phyloP scores from a whole-genome alignment of 2,113 vertebrate genomes.

The Pomatostomus ruficeps region DNA sequence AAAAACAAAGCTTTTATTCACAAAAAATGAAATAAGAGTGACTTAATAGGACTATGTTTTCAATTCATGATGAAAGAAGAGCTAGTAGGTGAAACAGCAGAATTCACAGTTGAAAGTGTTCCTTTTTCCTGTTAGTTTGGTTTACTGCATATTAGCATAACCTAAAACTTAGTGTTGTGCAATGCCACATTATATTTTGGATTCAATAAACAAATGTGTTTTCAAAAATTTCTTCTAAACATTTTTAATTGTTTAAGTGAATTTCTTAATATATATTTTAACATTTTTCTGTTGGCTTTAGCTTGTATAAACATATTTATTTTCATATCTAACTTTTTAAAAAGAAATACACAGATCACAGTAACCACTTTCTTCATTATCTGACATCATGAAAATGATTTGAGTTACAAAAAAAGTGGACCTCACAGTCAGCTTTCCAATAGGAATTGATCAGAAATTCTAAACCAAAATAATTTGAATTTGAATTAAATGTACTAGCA shows the following conservation, averaged over 20 bases:
- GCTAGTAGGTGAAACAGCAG: background rate
- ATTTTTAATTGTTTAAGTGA: background rate
- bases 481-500: background rate
- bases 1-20: background rate
- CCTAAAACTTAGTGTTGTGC: background rate
- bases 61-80: background rate
- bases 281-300: background rate
- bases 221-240: accelerated
- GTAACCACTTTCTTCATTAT: background rate
- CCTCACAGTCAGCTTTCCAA: background rate
- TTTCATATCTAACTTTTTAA: background rate
- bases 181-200: background rate
- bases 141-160: background rate
- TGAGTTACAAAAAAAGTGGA: background rate
- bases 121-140: background rate
- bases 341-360: background rate
- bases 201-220: background rate
- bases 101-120: background rate
- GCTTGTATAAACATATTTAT: background rate
- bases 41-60: background rate
- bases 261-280: background rate
- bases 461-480: background rate
- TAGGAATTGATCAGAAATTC: background rate
- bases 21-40: background rate
- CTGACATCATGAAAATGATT: background rate